phyloP scores from a whole-genome alignment of 2,888 invertebrate species.

The Ctena decussata region DNA sequence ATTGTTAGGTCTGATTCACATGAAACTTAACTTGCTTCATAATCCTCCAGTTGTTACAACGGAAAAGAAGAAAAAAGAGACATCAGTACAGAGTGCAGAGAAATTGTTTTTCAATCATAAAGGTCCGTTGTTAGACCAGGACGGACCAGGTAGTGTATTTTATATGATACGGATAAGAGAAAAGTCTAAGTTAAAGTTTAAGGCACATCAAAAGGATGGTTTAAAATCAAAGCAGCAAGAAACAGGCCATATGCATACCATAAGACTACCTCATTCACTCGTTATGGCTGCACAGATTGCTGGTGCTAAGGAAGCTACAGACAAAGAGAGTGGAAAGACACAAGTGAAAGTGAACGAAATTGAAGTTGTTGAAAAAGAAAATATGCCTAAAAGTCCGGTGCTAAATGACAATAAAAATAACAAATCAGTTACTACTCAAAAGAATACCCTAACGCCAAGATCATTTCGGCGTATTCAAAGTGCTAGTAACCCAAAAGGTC shows the following conservation, averaged over 20 bases:
- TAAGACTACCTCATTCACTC: slow-evolving; percentile 66
- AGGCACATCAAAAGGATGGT: slow-evolving; percentile 56
- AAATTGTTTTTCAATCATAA: slow-evolving; percentile 79
- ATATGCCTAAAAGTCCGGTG: slow-evolving; percentile 19
- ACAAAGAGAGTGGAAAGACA: slow-evolving; percentile 30
- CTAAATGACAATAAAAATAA: background rate
- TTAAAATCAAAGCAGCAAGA: slow-evolving; percentile 24
- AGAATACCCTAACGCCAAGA: slow-evolving; percentile 22
- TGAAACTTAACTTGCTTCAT: slow-evolving; percentile 65
- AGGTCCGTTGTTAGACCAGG: slow-evolving; percentile 82
- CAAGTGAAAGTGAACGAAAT: slow-evolving; percentile 28
- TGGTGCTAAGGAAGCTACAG: slow-evolving; percentile 64
- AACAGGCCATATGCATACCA: slow-evolving; percentile 62
- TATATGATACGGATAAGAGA: slow-evolving; percentile 80
- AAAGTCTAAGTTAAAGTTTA: slow-evolving; percentile 60
- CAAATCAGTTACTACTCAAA: background rate
- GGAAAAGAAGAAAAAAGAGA: slow-evolving; percentile 65
- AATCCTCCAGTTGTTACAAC: slow-evolving; percentile 53
- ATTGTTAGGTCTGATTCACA: slow-evolving; percentile 71
- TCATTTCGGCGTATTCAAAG: slow-evolving; percentile 72
- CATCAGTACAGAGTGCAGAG: slow-evolving; percentile 76
- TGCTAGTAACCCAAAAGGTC: slow-evolving; percentile 45
- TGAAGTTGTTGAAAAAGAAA: slow-evolving; percentile 26
- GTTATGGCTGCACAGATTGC: slow-evolving; percentile 68
- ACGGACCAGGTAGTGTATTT: slow-evolving; percentile 85